These are phyloP conservation scores for Alitta virens DNA, from an alignment of 2,888 invertebrate genomes.

Conservation along the genomic window DNA sequence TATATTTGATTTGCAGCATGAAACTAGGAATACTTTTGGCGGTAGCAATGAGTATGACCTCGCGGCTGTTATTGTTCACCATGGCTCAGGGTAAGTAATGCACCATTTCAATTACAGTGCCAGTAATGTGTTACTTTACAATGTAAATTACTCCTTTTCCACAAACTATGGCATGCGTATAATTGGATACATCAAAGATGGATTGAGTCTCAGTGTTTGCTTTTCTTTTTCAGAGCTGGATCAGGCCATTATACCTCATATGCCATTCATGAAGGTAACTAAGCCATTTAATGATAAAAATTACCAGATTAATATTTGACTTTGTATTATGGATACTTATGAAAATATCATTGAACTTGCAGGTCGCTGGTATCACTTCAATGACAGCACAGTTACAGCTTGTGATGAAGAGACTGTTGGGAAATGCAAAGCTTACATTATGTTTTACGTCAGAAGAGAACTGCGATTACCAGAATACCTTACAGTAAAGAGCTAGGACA, in stretches of 20 bases:
- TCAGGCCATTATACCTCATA: slow-evolving; percentile 85
- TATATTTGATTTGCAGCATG: slow-evolving; percentile 58
- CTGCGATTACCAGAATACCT: slow-evolving; percentile 22
- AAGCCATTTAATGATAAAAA: too few species aligned
- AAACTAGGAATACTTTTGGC: slow-evolving; percentile 66
- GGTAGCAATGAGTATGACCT: slow-evolving; percentile 73
- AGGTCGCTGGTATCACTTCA: slow-evolving; percentile 80
- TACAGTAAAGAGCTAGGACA: background rate
- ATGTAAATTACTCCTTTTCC: too few species aligned
- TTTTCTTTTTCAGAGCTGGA: slow-evolving; percentile 71
- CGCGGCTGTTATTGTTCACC: slow-evolving; percentile 78
- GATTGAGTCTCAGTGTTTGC: too few species aligned
- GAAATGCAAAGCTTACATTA: slow-evolving; percentile 79
- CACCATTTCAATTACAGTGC: too few species aligned
- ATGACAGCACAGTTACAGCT: slow-evolving; percentile 78
- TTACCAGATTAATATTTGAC: too few species aligned
- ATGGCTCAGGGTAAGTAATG: slow-evolving; percentile 71
- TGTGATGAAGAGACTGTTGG: slow-evolving; percentile 69
- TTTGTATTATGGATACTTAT: background rate
- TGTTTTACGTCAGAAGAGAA: slow-evolving; percentile 65
- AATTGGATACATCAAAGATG: too few species aligned
- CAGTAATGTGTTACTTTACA: too few species aligned
- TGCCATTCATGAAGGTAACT: slow-evolving; percentile 69
- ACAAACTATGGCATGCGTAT: too few species aligned
- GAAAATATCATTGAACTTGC: slow-evolving; percentile 15